These are phyloP conservation scores for Bubalus kerabau DNA, from an alignment of 2,113 vertebrate genomes.

Conservation along the genomic window DNA sequence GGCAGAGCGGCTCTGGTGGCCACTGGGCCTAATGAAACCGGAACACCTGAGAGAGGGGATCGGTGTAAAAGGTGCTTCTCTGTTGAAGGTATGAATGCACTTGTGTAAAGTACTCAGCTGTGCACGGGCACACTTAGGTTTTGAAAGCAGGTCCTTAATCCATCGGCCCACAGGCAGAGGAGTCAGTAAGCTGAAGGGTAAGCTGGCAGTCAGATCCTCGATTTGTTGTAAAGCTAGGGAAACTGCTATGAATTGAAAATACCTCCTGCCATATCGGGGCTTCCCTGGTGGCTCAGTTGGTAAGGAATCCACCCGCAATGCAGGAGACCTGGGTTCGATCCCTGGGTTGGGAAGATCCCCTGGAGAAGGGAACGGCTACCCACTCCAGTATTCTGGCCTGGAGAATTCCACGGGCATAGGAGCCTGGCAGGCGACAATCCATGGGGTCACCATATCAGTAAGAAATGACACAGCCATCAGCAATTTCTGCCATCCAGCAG, in stretches of 20 bases:
- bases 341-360: not conserved
- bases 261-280: not conserved
- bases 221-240: not conserved
- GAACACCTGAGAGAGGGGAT: not conserved
- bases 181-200: not conserved
- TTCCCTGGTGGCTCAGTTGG: not conserved
- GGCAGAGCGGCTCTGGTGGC: not conserved
- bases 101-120: not conserved
- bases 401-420: not conserved
- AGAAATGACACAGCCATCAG: not conserved
- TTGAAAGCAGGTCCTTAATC: not conserved
- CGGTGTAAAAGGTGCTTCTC: not conserved
- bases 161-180: not conserved
- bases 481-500: not conserved
- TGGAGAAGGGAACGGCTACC: not conserved
- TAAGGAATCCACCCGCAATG: not conserved
- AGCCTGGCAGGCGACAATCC: not conserved
- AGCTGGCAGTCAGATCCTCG: not conserved
- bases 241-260: not conserved
- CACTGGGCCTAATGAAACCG: not conserved
- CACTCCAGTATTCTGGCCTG: not conserved
- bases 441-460: not conserved
- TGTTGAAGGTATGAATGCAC: not conserved
- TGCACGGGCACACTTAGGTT: not conserved
- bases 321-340: not conserved